Evolutionary conservation across 2,888 invertebrate genomes (phyloP).

Genomic region (Tricholauxania praeusta): DNA sequence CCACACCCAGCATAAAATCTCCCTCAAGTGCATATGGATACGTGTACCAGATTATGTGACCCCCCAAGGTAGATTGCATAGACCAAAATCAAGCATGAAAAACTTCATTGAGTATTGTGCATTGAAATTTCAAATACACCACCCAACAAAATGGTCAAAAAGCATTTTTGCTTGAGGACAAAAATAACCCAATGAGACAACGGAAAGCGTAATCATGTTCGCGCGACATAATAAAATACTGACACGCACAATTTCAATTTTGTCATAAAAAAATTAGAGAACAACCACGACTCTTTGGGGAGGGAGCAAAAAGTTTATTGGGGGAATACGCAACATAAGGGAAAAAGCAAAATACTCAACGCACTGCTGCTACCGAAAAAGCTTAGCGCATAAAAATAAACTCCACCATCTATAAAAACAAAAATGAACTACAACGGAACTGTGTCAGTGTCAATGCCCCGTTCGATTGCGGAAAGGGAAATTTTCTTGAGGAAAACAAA

Average conservation of each 20-base stretch:
- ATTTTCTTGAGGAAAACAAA: too few species aligned
- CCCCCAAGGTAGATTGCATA: too few species aligned
- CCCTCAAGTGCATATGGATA: too few species aligned
- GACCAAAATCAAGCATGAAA: too few species aligned
- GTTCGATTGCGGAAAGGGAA: constrained; percentile 7
- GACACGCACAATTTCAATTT: constrained; percentile 15
- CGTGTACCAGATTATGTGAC: too few species aligned
- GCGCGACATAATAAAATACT: constrained; percentile 11
- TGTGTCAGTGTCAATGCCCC: constrained; percentile 29
- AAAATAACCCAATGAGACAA: too few species aligned
- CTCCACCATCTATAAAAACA: neutral
- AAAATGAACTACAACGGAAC: constrained; percentile 3
- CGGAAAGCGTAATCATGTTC: too few species aligned
- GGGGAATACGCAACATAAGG: constrained; percentile 31
- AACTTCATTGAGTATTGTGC: too few species aligned
- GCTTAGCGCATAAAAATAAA: neutral
- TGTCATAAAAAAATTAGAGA: neutral
- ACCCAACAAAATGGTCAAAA: too few species aligned
- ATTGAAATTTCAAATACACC: too few species aligned
- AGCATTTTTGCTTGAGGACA: too few species aligned
- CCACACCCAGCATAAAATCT: too few species aligned
- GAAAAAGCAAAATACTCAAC: neutral
- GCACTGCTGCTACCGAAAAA: neutral
- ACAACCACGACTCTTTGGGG: neutral
- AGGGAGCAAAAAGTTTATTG: constrained; percentile 23